These are phyloP conservation scores for Dryadula phaetusa DNA, from an alignment of 2,888 invertebrate genomes.

Conservation along the genomic window DNA sequence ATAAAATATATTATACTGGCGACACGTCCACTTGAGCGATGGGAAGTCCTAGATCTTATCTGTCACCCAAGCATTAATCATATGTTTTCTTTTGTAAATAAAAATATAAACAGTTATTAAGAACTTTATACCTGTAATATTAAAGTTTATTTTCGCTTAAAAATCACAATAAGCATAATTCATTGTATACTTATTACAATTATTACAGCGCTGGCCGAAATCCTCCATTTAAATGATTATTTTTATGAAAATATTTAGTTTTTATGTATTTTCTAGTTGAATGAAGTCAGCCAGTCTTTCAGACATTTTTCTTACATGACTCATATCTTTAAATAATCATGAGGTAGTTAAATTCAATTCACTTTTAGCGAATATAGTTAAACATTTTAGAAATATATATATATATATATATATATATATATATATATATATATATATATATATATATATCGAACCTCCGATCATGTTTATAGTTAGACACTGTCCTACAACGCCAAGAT, in stretches of 20 bases:
- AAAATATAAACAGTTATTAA: neutral
- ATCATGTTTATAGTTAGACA: too few species aligned
- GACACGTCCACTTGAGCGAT: constrained; percentile 15
- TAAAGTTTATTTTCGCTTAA: neutral
- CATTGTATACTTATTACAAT: neutral
- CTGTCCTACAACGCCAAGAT: too few species aligned
- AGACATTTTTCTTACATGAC: too few species aligned
- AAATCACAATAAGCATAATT: neutral
- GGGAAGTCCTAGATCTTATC: constrained; percentile 8
- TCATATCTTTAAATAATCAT: too few species aligned
- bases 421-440: too few species aligned
- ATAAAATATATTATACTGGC: neutral
- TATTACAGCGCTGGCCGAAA: neutral
- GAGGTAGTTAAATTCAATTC: too few species aligned
- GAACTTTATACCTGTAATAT: neutral
- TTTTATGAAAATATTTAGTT: neutral
- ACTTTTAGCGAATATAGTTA: too few species aligned
- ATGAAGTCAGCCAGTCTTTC: too few species aligned
- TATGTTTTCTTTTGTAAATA: constrained; percentile 20
- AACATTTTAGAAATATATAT: too few species aligned
- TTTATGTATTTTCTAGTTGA: too few species aligned
- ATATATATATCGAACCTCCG: too few species aligned
- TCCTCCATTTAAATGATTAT: neutral
- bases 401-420: too few species aligned
- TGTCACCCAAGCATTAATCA: constrained; percentile 16